Evolutionary conservation across 2,113 vertebrate genomes (phyloP).

Genomic region (Gavia stellata): DNA sequence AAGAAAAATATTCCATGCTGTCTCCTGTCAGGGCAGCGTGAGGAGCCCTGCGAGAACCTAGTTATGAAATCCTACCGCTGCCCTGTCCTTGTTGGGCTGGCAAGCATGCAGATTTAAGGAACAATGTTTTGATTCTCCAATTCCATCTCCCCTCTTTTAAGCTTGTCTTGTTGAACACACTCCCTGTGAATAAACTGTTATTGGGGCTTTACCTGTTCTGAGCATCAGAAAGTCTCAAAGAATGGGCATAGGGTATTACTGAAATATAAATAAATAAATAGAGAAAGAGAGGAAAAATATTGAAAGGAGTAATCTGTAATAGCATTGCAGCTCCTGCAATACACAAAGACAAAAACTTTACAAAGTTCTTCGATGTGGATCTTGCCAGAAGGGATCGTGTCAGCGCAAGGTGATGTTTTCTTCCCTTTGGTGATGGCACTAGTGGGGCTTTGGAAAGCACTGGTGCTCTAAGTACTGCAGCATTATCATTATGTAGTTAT

Average conservation of each 20-base stretch:
- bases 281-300: not conserved
- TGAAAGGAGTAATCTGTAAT: not conserved
- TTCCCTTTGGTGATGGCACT: not conserved
- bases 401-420: not conserved
- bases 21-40: not conserved
- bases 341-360: not conserved
- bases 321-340: not conserved
- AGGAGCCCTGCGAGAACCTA: not conserved
- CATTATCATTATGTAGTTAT: not conserved
- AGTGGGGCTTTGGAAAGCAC: not conserved
- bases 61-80: not conserved
- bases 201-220: not conserved
- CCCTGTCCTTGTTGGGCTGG: not conserved
- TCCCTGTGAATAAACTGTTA: not conserved
- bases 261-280: not conserved
- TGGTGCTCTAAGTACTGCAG: not conserved
- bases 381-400: not conserved
- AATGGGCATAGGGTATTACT: not conserved
- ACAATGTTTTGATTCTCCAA: not conserved
- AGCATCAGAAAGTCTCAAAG: not conserved
- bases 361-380: not conserved
- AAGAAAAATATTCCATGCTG: not conserved
- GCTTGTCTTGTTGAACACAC: not conserved
- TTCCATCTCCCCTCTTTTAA: not conserved
- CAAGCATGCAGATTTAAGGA: not conserved